Conservation (phyloP, 2,888 invertebrate genomes). For the Athripsodes cinereus region DNA sequence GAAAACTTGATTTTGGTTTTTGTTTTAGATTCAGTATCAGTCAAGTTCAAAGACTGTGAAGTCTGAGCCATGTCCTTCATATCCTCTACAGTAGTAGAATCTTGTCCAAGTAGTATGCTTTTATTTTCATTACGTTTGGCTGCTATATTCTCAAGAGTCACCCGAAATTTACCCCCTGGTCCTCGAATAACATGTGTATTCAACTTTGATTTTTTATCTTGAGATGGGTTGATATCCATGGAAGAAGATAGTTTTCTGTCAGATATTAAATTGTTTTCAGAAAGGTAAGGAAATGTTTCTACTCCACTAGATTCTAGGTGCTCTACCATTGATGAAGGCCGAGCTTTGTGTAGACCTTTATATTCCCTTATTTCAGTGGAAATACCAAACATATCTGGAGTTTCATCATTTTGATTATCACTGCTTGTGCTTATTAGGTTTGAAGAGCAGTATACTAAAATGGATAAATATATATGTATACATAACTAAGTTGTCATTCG, state of each 20-base stretch:
- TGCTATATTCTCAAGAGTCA: not conserved
- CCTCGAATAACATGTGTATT: not conserved
- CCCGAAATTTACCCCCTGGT: not conserved
- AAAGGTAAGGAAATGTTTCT: not conserved
- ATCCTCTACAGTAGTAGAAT: not conserved
- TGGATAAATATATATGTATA: too few species aligned
- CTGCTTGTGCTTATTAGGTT: not conserved
- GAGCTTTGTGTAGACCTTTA: not conserved
- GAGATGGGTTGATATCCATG: not conserved
- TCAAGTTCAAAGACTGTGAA: not conserved
- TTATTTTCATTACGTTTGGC: not conserved
- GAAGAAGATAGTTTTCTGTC: not conserved
- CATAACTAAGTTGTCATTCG: too few species aligned
- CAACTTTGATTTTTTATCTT: not conserved
- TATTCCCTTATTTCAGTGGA: not conserved
- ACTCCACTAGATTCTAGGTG: not conserved
- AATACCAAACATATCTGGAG: slow-evolving; percentile 6
- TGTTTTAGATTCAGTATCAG: not conserved
- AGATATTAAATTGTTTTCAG: not conserved
- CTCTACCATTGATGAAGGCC: slow-evolving; percentile 14
- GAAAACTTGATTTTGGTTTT: not conserved
- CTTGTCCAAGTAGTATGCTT: not conserved
- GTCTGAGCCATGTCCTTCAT: not conserved
- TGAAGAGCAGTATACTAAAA: slow-evolving; percentile 13
- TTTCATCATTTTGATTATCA: not conserved